Conservation (phyloP, 2,888 invertebrate species). For the Acrobasis consociella region DNA sequence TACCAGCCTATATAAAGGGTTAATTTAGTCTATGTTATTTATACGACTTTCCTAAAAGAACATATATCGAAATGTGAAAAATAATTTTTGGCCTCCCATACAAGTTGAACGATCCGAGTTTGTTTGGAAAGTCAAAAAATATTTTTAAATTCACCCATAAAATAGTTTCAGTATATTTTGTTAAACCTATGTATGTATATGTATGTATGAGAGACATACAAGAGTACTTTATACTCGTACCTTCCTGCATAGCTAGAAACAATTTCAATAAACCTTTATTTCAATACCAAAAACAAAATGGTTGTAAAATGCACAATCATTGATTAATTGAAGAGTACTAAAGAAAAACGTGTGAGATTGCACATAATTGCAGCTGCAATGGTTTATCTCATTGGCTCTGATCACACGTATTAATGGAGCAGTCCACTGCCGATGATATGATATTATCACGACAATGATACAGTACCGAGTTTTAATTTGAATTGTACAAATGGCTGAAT, state of each 20-base stretch:
- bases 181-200: too few species aligned
- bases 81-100: too few species aligned
- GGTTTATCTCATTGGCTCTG: conserved; percentile 18
- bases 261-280: background rate
- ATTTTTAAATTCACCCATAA: too few species aligned
- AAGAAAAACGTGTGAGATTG: conserved; percentile 21
- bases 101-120: too few species aligned
- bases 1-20: too few species aligned
- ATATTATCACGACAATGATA: conserved; percentile 15
- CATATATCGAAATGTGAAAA: too few species aligned
- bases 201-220: too few species aligned
- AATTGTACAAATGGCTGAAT: conserved; percentile 10
- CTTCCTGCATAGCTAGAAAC: background rate
- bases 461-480: conserved; percentile 9
- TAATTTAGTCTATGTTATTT: too few species aligned
- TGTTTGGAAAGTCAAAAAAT: too few species aligned
- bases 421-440: conserved; percentile 10
- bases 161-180: too few species aligned
- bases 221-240: too few species aligned
- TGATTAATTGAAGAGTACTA: conserved; percentile 13
- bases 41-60: too few species aligned
- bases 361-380: conserved; percentile 7
- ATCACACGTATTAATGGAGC: conserved; percentile 16
- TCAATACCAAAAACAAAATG: background rate
- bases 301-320: conserved; percentile 18